Base-by-base conservation (phyloP, 2,888 invertebrate genomes). In the Apodemia duryi region DNA sequence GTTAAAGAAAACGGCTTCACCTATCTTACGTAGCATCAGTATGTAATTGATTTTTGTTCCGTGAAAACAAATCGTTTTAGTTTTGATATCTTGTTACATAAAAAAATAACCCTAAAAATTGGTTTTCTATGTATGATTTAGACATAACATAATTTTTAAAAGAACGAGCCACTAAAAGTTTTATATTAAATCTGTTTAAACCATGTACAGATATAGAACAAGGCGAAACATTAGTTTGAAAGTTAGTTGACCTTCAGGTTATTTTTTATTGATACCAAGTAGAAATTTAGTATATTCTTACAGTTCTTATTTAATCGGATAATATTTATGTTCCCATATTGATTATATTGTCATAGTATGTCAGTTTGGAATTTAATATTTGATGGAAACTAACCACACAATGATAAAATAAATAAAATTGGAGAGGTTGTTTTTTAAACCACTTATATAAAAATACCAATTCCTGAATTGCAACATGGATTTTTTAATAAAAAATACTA, bases 51-150 rank as follows among this genome's bases (percentile, higher is more conserved):
- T 6, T 60, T 35, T 7, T 32, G 35, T 60, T 60, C n/a, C 7
- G n/a, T 60, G 35, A 73, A 72, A 72, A 73, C 74, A 74, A 72
- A 70, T 67, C 61, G 57, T 64, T 66, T 54, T 63, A 64, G 62
- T 65, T 69, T 67, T 35, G 28, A 60, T 64, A 60, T 38, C 46
- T 65, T 46, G 61, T 65, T 61, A 65, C 54, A 54, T 54, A 29
- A 54, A 54, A 54, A 54, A 54, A 21, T 2, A 4, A 54, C 29
- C 29, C 29, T 3, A 54, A 52, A 11, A 28, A 28, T 54, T 54
- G 28, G 2, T 54, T 29, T 54, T 29, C 10, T 28, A 29, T 29
- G 29, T 29, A 10, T 54, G 6, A 54, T 54, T 28, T 54, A 29
- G 54, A 7, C 10, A 11, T 7, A 28, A 29, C 10, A 7, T 54